Evolutionary conservation across 2,888 invertebrate species (phyloP).

Genomic region (Agrochola lychnidis): DNA sequence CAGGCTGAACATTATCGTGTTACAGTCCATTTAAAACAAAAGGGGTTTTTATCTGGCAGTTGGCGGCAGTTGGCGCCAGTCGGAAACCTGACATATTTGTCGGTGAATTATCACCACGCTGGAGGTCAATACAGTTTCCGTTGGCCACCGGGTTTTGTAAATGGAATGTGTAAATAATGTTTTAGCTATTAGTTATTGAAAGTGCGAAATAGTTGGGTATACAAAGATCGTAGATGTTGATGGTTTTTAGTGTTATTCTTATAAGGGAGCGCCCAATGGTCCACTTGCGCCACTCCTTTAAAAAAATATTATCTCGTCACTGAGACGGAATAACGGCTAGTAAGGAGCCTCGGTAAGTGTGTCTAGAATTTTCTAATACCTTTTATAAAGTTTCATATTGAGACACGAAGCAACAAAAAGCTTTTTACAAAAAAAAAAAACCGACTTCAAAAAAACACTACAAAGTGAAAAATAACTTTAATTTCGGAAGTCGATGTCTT

Average conservation of each 20-base stretch:
- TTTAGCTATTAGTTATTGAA: constrained; percentile 40
- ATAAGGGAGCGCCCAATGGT: no score
- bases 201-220: constrained; percentile 23
- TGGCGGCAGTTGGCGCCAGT: constrained; percentile 74
- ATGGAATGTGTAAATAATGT: constrained; percentile 49
- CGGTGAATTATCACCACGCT: constrained; percentile 74
- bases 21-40: constrained; percentile 76
- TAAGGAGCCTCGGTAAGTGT: no score
- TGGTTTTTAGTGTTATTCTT: background rate
- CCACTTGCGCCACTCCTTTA: no score
- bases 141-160: constrained; percentile 53
- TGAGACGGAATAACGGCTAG: no score
- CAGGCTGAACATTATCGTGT: constrained; percentile 65
- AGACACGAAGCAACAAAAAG: no score
- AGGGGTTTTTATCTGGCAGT: constrained; percentile 71
- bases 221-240: background rate
- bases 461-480: no score
- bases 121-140: constrained; percentile 74
- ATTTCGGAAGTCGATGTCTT: no score
- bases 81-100: constrained; percentile 74
- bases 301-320: no score
- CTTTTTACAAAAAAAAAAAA: no score
- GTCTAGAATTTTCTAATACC: no score
- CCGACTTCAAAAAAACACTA: no score
- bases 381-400: no score